These are phyloP conservation scores for Stegastes partitus DNA, from an alignment of 2,113 vertebrate genomes.

Conservation along the genomic window DNA sequence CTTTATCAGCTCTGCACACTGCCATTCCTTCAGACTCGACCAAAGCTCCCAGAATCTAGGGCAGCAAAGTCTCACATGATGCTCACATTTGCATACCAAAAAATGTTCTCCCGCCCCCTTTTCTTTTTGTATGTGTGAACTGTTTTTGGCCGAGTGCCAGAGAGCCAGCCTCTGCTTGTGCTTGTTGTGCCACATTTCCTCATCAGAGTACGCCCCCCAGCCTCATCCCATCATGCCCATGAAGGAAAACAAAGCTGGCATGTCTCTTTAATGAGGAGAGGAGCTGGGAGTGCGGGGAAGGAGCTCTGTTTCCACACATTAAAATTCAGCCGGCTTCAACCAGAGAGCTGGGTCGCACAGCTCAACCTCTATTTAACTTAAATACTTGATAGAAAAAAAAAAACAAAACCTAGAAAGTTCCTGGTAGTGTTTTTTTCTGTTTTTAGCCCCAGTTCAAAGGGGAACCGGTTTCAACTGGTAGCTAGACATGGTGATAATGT, in stretches of 20 bases:
- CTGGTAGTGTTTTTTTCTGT: constrained; percentile 16
- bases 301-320: constrained; percentile 76
- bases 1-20: constrained; percentile 31
- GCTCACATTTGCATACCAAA: constrained; percentile 83
- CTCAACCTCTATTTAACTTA: constrained; percentile 65
- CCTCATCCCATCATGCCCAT: constrained; percentile 82
- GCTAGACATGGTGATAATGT: constrained; percentile 38
- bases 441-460: constrained; percentile 17
- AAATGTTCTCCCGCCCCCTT: constrained; percentile 53
- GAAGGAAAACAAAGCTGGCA: constrained; percentile 88
- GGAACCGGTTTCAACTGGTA: constrained; percentile 23
- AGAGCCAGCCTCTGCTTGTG: constrained; percentile 77
- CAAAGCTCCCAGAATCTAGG: constrained; percentile 79
- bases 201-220: constrained; percentile 75
- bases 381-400: constrained; percentile 40
- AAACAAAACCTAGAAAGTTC: constrained; percentile 23
- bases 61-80: constrained; percentile 82
- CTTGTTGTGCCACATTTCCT: constrained; percentile 85
- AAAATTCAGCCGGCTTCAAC: constrained; percentile 76
- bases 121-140: constrained; percentile 70
- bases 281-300: constrained; percentile 76
- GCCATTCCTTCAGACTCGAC: constrained; percentile 72
- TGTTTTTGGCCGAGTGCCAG: constrained; percentile 78
- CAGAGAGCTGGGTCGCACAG: constrained; percentile 70
- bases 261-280: constrained; percentile 85